These are phyloP conservation scores for Caenorhabditis japonica DNA, from an alignment of 2,888 invertebrate species.

Conservation along the genomic window DNA sequence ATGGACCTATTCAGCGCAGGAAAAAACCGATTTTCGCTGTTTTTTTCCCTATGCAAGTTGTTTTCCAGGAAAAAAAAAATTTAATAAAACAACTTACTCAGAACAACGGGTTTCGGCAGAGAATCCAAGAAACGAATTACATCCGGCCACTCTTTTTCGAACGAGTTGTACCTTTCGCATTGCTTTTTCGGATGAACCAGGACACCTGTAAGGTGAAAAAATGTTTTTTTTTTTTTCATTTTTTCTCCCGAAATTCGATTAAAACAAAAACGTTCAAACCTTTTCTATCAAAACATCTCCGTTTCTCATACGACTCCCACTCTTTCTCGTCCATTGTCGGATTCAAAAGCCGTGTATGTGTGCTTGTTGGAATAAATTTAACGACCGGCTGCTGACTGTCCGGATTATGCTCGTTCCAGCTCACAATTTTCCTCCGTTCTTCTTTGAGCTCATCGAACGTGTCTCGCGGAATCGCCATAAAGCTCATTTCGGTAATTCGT, in stretches of 20 bases:
- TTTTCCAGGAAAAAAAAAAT: too few relatives aligned
- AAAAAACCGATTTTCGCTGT: too few relatives aligned
- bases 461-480: constrained; percentile 65
- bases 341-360: constrained; percentile 63
- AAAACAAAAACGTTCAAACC: too few relatives aligned
- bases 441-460: constrained; percentile 52
- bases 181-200: constrained; percentile 24
- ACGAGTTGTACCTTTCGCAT: constrained; percentile 18
- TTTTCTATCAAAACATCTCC: constrained; percentile 1
- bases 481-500: constrained; percentile 69
- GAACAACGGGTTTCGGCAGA: constrained; percentile 60
- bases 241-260: neutral
- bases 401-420: constrained; percentile 15
- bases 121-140: constrained; percentile 62
- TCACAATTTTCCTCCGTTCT: constrained; percentile 22
- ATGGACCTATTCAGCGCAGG: too few relatives aligned
- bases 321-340: constrained; percentile 61
- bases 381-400: neutral
- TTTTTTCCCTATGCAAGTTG: too few relatives aligned
- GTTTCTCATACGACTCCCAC: constrained; percentile 67
- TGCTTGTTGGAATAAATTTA: constrained; percentile 26
- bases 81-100: constrained; percentile 49
- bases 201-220: constrained; percentile 2
- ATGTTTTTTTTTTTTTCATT: neutral
- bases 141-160: constrained; percentile 54